phyloP scores from a whole-genome alignment of 2,888 invertebrate genomes.

The Brenthis hecate region DNA sequence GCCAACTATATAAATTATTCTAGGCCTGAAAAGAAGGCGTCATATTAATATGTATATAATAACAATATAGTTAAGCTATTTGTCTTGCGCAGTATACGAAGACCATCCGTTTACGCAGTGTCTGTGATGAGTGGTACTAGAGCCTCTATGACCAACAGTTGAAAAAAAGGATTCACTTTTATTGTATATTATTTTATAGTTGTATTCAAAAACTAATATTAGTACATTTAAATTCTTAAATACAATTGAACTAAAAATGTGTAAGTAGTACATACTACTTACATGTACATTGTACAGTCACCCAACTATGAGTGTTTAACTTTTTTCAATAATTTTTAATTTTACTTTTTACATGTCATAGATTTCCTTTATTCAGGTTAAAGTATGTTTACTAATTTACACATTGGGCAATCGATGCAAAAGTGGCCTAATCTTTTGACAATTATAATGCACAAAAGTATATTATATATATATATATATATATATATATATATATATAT shows the following conservation, averaged over 20 bases:
- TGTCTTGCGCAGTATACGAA: neutral
- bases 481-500: no score
- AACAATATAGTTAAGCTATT: neutral
- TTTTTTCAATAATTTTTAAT: constrained; percentile 7
- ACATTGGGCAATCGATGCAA: no score
- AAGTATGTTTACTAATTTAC: neutral
- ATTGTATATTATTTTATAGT: no score
- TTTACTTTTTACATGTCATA: constrained; percentile 8
- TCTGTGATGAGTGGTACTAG: no score
- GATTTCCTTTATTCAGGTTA: neutral
- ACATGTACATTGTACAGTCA: neutral
- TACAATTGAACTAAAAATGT: constrained; percentile 2
- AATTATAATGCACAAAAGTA: no score
- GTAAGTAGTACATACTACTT: neutral
- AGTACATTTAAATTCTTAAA: neutral
- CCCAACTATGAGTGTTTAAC: neutral
- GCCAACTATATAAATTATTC: constrained; percentile 68
- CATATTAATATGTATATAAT: constrained; percentile 7
- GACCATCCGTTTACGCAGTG: no score
- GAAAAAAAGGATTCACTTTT: no score
- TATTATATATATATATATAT: no score
- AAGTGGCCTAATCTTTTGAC: no score
- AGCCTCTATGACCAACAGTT: no score
- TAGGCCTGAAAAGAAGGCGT: constrained; percentile 67
- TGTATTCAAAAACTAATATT: constrained; percentile 4